A percentile compares a stretch with the other conserved stretches of the same genome.
These are phyloP conservation scores for Rhabditophanes sp. DNA, from an alignment of 2,888 invertebrate genomes.

Conservation along the genomic window DNA sequence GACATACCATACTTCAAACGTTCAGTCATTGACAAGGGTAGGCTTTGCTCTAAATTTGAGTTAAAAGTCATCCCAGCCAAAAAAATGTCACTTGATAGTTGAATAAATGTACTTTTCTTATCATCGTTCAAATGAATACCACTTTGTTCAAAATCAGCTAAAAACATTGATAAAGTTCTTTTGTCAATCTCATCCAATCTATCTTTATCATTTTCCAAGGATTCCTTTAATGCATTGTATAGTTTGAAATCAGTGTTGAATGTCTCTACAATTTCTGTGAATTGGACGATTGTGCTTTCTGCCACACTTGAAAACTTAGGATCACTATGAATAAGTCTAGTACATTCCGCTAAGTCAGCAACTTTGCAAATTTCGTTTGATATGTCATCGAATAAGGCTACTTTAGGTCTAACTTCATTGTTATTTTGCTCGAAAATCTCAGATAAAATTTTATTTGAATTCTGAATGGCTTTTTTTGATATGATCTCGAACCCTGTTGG, in stretches of 20 bases:
- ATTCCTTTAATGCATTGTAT: constrained; percentile 61
- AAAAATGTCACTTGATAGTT: constrained; percentile 68
- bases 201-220: constrained; percentile 55
- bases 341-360: constrained; percentile 89
- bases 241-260: constrained; percentile 74
- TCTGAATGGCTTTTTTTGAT: constrained; percentile 13
- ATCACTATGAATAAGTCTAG: constrained; percentile 77
- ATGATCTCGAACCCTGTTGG: constrained; percentile 20
- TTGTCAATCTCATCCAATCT: constrained; percentile 57
- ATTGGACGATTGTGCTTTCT: constrained; percentile 68
- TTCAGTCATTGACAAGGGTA: constrained; percentile 10
- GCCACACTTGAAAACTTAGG: constrained; percentile 60
- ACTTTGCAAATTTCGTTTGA: constrained; percentile 85
- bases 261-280: constrained; percentile 77
- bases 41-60: constrained; percentile 16
- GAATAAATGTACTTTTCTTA: constrained; percentile 59
- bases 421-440: constrained; percentile 9
- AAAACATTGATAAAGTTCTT: constrained; percentile 70
- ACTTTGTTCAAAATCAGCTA: constrained; percentile 91
- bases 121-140: constrained; percentile 76
- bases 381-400: constrained; percentile 80
- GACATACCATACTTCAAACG: constrained; percentile 3
- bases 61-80: constrained; percentile 41
- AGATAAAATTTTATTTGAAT: constrained; percentile 6
- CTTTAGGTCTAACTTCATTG: constrained; percentile 44